A percentile compares a stretch with the other conserved stretches of the same genome.
phyloP scores from a whole-genome alignment of 2,888 invertebrate species.

The Digitonthophagus gazella region DNA sequence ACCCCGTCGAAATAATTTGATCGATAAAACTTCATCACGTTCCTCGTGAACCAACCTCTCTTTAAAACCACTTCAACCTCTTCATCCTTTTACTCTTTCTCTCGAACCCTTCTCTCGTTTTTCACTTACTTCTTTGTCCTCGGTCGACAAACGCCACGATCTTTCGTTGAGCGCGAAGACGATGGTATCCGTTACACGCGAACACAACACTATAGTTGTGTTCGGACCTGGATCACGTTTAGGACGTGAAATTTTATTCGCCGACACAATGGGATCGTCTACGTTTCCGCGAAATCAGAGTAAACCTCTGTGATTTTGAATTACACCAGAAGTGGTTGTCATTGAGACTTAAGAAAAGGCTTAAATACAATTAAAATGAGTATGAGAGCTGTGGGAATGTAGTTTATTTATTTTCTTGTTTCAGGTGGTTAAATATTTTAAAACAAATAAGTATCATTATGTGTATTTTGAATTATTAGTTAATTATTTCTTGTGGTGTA shows the following conservation, averaged over 20 bases:
- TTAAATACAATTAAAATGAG: too few species aligned
- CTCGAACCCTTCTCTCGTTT: slow-evolving; percentile 3
- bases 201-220: slow-evolving; percentile 27
- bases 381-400: background rate
- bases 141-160: background rate
- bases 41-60: slow-evolving; percentile 31
- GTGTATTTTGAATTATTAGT: too few species aligned
- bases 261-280: slow-evolving; percentile 35
- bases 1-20: slow-evolving; percentile 43
- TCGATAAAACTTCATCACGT: slow-evolving; percentile 44
- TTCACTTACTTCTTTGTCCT: slow-evolving; percentile 7
- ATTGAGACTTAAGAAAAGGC: slow-evolving; percentile 10
- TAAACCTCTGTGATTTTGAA: background rate
- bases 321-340: slow-evolving; percentile 2
- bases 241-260: slow-evolving; percentile 40
- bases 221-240: slow-evolving; percentile 38
- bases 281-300: slow-evolving; percentile 27
- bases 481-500: too few species aligned
- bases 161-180: slow-evolving; percentile 6
- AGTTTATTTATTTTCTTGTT: too few species aligned
- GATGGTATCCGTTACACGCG: slow-evolving; percentile 37
- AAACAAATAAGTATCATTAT: too few species aligned
- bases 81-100: slow-evolving; percentile 10
- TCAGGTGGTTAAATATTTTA: too few species aligned
- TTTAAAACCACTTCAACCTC: slow-evolving; percentile 13